phyloP scores from a whole-genome alignment of 2,113 vertebrate genomes.

The Capricornis sumatraensis region DNA sequence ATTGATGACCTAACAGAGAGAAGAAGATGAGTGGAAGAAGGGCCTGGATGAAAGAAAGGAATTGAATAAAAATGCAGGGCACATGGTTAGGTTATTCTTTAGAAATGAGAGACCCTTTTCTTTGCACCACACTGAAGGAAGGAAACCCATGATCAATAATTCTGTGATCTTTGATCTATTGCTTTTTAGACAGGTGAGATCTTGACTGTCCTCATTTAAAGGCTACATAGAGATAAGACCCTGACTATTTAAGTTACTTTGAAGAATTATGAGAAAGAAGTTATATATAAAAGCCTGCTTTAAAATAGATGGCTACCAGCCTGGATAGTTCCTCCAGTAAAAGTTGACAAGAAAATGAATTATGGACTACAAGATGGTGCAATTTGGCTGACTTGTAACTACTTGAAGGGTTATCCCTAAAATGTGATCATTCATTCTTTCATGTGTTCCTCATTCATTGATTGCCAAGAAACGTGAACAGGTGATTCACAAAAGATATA shows the following conservation, averaged over 20 bases:
- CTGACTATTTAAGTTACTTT: constrained; percentile 40
- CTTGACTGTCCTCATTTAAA: constrained; percentile 31
- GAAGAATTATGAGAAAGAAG: constrained; percentile 44
- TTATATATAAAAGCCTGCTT: constrained; percentile 36
- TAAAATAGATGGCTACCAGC: constrained; percentile 49
- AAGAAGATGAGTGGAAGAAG: neutral
- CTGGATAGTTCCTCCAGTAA: constrained; percentile 18
- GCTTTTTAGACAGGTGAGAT: neutral
- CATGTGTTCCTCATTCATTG: constrained; percentile 14
- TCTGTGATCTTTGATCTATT: constrained; percentile 45
- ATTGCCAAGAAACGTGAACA: constrained; percentile 8
- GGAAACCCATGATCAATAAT: constrained; percentile 17
- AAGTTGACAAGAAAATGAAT: constrained; percentile 53
- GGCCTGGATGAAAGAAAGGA: neutral
- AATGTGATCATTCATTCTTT: constrained; percentile 48
- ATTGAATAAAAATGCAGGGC: neutral
- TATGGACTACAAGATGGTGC: neutral
- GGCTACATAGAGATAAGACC: neutral
- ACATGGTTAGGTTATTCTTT: neutral
- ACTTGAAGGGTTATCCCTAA: neutral
- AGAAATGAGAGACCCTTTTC: neutral
- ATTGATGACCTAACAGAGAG: neutral
- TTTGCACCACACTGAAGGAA: neutral
- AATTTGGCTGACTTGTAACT: constrained; percentile 46
- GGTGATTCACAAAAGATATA: neutral